A percentile compares a stretch with the other conserved stretches of the same genome.
phyloP scores from a whole-genome alignment of 2,888 invertebrate genomes.

The Apamea anceps region DNA sequence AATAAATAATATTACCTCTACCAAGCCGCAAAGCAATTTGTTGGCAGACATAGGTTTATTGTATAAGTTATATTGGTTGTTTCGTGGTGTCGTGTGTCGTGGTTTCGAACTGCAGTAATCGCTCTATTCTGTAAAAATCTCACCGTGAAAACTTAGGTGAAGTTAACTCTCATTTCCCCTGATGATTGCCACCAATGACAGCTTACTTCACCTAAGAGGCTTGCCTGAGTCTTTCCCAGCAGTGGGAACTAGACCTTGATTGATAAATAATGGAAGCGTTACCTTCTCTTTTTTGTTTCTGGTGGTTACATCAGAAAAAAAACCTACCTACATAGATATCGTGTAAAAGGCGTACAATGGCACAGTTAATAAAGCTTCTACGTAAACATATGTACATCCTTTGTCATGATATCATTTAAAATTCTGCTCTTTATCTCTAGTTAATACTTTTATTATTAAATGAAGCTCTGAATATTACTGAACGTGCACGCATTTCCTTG shows the following conservation, averaged over 20 bases:
- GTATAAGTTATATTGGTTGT: background rate
- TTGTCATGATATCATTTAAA: background rate
- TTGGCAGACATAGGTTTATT: background rate
- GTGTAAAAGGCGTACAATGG: no score
- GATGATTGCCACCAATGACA: no score
- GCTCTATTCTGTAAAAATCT: no score
- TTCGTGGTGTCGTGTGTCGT: background rate
- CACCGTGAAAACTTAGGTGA: no score
- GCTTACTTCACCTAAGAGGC: no score
- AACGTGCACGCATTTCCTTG: slow-evolving; percentile 40
- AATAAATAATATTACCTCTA: background rate
- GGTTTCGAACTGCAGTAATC: background rate
- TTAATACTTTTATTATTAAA: slow-evolving; percentile 20
- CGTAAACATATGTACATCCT: background rate
- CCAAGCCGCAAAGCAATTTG: background rate
- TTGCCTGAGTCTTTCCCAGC: background rate
- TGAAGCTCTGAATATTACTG: slow-evolving; percentile 1
- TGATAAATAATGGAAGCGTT: background rate
- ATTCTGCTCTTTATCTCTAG: background rate
- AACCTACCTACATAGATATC: background rate
- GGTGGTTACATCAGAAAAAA: no score
- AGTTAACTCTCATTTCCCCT: no score
- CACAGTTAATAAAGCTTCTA: background rate
- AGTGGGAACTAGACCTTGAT: background rate
- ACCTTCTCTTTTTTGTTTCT: background rate